These are phyloP conservation scores for Diadegma fenestrale DNA, from an alignment of 2,888 invertebrate species.

Conservation along the genomic window DNA sequence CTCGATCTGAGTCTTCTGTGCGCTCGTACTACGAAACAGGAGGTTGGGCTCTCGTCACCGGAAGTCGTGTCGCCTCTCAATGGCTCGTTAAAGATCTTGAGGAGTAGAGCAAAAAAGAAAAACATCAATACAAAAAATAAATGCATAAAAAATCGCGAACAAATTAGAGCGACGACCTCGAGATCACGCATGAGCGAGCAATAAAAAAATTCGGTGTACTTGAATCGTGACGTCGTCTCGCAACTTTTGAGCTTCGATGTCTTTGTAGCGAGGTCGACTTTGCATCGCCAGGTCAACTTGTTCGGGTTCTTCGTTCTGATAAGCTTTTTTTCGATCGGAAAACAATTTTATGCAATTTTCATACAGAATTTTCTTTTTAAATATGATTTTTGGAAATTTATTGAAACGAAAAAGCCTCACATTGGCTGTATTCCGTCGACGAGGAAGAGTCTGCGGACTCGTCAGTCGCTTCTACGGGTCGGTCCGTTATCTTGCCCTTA, in stretches of 20 bases:
- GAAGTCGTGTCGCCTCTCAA: slow-evolving; percentile 68
- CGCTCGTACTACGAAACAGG: slow-evolving; percentile 75
- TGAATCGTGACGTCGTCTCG: slow-evolving; percentile 82
- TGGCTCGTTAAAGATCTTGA: slow-evolving; percentile 78
- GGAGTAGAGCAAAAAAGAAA: slow-evolving; percentile 12
- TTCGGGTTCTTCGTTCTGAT: slow-evolving; percentile 77
- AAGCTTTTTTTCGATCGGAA: slow-evolving; percentile 71
- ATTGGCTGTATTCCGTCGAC: slow-evolving; percentile 76
- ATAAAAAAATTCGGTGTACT: slow-evolving; percentile 69
- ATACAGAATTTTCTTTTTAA: not conserved
- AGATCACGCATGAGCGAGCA: slow-evolving; percentile 30
- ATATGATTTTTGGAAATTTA: not conserved
- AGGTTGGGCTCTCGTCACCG: slow-evolving; percentile 71
- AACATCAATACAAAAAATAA: slow-evolving; percentile 5
- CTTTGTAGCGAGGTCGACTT: slow-evolving; percentile 73
- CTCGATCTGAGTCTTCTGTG: slow-evolving; percentile 72
- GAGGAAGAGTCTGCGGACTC: slow-evolving; percentile 65
- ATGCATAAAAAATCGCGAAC: slow-evolving; percentile 23
- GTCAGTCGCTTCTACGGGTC: slow-evolving; percentile 55
- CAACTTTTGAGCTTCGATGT: slow-evolving; percentile 80
- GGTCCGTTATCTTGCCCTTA: not conserved
- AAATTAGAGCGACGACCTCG: slow-evolving; percentile 40
- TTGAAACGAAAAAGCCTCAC: slow-evolving; percentile 64
- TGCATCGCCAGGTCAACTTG: slow-evolving; percentile 59
- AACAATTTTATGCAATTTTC: not conserved